Percentiles rank a stretch among this genome's conserved stretches.
phyloP scores from a whole-genome alignment of 2,113 vertebrate genomes.

The Pluvialis apricaria region DNA sequence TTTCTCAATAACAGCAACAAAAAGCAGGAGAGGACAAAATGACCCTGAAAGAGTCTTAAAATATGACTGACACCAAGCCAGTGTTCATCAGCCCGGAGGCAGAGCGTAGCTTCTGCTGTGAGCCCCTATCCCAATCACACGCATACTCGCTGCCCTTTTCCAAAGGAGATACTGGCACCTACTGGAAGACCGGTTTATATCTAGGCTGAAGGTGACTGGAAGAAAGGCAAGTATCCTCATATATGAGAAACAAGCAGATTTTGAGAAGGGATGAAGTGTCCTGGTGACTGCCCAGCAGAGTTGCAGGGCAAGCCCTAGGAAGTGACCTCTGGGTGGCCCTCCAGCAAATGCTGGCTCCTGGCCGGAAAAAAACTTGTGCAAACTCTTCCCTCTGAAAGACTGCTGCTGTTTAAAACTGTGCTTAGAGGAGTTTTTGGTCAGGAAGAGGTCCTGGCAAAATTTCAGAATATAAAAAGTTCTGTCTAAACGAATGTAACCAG shows the following conservation, averaged over 20 bases:
- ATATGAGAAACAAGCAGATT: neutral
- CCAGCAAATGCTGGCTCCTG: neutral
- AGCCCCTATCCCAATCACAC: rapidly evolving
- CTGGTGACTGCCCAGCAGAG: neutral
- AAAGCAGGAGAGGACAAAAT: neutral
- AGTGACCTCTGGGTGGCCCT: neutral
- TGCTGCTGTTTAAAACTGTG: neutral
- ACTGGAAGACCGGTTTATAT: conserved; percentile 28
- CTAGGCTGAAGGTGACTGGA: neutral
- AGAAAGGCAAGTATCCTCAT: neutral
- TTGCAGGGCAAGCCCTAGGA: neutral
- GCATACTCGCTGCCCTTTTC: rapidly evolving
- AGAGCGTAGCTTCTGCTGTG: neutral
- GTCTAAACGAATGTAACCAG: neutral
- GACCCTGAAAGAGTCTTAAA: neutral
- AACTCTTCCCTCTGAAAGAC: neutral
- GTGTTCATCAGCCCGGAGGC: neutral
- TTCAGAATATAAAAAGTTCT: neutral
- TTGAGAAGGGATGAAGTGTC: neutral
- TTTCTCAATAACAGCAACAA: neutral
- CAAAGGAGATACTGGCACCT: conserved; percentile 47
- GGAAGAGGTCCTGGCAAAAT: neutral
- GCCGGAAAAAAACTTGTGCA: neutral
- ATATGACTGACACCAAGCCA: neutral
- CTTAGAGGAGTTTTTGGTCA: neutral